Conservation (phyloP, 2,113 vertebrate species). For the Rhinichthys klamathensis region DNA sequence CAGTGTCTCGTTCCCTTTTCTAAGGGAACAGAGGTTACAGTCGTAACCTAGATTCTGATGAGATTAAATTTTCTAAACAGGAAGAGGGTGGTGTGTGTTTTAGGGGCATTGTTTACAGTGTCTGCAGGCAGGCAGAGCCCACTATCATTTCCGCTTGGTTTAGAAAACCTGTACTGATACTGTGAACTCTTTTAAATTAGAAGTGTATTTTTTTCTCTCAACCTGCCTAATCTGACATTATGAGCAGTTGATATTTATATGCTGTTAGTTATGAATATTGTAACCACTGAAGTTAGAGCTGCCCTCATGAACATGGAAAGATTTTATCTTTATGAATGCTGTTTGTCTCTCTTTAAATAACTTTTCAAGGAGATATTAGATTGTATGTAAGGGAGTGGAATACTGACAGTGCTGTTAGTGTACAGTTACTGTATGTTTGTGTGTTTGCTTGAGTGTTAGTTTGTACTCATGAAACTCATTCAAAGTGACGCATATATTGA, state of each 20-base stretch:
- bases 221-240: too few relatives aligned
- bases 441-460: not conserved
- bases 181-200: not conserved
- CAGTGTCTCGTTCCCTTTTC: too few relatives aligned
- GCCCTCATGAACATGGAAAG: too few relatives aligned
- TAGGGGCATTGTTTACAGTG: not conserved
- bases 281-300: too few relatives aligned
- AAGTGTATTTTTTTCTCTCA: not conserved
- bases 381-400: not conserved
- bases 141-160: constrained; percentile 1
- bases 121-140: not conserved
- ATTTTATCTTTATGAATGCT: too few relatives aligned
- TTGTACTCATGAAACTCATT: not conserved
- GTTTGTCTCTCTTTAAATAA: too few relatives aligned
- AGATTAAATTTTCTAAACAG: too few relatives aligned
- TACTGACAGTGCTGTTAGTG: not conserved
- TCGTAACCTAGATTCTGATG: too few relatives aligned
- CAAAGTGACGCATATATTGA: not conserved
- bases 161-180: not conserved
- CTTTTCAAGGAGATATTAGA: not conserved
- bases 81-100: not conserved
- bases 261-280: too few relatives aligned
- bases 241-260: too few relatives aligned
- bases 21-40: too few relatives aligned
- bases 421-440: not conserved